Percentiles rank a stretch among this genome's conserved stretches.
These are phyloP conservation scores for Cydia strobilella DNA, from an alignment of 1,140 invertebrate species.

Conservation along the genomic window DNA sequence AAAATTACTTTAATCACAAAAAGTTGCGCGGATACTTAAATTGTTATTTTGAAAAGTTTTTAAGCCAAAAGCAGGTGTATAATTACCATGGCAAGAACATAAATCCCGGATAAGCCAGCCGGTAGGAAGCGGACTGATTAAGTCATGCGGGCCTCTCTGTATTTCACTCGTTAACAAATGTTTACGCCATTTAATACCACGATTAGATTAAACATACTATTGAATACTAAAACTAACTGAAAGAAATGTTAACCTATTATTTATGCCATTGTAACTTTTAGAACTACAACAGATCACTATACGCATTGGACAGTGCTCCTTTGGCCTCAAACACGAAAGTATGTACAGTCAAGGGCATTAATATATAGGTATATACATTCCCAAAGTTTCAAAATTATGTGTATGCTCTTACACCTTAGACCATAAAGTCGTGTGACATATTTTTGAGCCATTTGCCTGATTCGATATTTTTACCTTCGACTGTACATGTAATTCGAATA, in stretches of 20 bases:
- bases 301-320: too few species aligned
- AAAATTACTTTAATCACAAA: neutral
- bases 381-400: too few species aligned
- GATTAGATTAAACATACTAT: constrained; percentile 21
- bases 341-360: too few species aligned
- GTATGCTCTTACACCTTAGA: too few species aligned
- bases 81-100: constrained; percentile 22
- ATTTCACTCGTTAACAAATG: constrained; percentile 16
- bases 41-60: neutral
- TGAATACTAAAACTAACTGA: neutral
- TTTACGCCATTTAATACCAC: constrained; percentile 8
- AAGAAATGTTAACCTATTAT: neutral
- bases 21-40: neutral
- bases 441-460: too few species aligned
- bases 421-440: too few species aligned
- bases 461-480: too few species aligned
- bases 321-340: too few species aligned
- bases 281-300: neutral
- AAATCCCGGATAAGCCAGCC: constrained; percentile 22
- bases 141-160: constrained; percentile 26
- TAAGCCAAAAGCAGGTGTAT: neutral
- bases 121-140: constrained; percentile 18
- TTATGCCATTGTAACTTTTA: neutral
- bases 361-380: too few species aligned
- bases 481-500: too few species aligned